Evolutionary conservation across 2,888 invertebrate species (phyloP).

Genomic region (Zygogramma bicolorata): DNA sequence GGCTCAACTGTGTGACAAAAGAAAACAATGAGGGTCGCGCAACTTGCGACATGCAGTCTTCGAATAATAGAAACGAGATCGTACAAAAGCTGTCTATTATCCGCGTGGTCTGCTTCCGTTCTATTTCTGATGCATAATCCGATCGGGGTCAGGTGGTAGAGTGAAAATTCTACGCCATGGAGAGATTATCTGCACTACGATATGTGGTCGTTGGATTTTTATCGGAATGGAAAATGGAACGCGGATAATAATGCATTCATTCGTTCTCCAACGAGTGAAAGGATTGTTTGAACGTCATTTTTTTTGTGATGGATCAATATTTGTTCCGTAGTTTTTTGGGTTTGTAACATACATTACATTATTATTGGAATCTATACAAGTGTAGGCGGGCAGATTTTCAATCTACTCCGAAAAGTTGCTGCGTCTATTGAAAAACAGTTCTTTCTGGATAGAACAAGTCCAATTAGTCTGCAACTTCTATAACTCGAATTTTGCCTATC

Average conservation of each 20-base stretch:
- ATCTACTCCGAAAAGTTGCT: no score
- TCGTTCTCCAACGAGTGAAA: not conserved
- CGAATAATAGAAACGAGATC: slow-evolving; percentile 12
- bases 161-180: not conserved
- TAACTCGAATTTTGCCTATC: no score
- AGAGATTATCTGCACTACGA: not conserved
- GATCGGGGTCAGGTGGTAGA: slow-evolving; percentile 4
- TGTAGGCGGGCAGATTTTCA: no score
- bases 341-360: no score
- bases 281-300: no score
- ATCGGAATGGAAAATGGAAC: not conserved
- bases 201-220: not conserved
- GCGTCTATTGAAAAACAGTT: no score
- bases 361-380: no score
- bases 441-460: no score
- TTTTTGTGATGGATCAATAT: no score
- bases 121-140: slow-evolving; percentile 11
- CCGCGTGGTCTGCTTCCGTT: slow-evolving; percentile 13
- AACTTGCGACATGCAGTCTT: slow-evolving; percentile 10
- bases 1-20: slow-evolving; percentile 3
- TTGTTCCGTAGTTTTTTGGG: no score
- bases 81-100: slow-evolving; percentile 16
- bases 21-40: not conserved
- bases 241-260: not conserved
- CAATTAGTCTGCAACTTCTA: no score